Evolutionary conservation across 2,888 invertebrate species (phyloP), one percentile per base, ranked within the genome.

Genomic region (Agrotis ipsilon): DNA sequence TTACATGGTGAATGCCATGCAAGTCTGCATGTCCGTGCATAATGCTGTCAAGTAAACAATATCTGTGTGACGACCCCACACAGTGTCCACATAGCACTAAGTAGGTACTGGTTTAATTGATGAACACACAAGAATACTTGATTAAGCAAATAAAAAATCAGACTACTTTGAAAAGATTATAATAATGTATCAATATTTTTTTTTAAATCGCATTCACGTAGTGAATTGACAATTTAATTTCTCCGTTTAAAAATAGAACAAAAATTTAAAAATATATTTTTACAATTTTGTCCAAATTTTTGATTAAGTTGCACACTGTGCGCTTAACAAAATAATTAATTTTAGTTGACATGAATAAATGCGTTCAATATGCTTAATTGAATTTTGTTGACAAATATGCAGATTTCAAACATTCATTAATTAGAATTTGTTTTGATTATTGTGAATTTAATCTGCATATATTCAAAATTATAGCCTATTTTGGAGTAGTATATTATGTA

Each of bases 1-100:
- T 79, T 24, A 62, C 27, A 65, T 45, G 48, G 24, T 58, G 32
- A 27, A 52, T 27, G 51, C 2, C 55, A 60, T 51, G 61, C 64
- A 68, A 70, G 78, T n/a, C 60, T 51, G 64, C 64, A 68, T 72
- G 78, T 18, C 13, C 54, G 3, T 64, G 75, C 66, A 78, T 72
- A 68, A 63, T 72, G 43, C 27, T 67, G 58, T 19, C 11, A 48
- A 60, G 62, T 68, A 70, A 78, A 72, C 62, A 78, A 52, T 69
- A 67, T 39, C 19, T 45, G 51, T 55, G 21, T 46, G 48, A 24
- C 51, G 78, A 75, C 78, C 66, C 27, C 81, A 78, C 69, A 75
- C 54, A 19, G 21, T 55, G 72, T 63, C 59, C 21, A 19, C 27
- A 55, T 54, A 49, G 19, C 51, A 39, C 14, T 55, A 43, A 48